A percentile compares a stretch with the other conserved stretches of the same genome.
phyloP scores from a whole-genome alignment of 2,113 vertebrate species.

The Peucedramus taeniatus region DNA sequence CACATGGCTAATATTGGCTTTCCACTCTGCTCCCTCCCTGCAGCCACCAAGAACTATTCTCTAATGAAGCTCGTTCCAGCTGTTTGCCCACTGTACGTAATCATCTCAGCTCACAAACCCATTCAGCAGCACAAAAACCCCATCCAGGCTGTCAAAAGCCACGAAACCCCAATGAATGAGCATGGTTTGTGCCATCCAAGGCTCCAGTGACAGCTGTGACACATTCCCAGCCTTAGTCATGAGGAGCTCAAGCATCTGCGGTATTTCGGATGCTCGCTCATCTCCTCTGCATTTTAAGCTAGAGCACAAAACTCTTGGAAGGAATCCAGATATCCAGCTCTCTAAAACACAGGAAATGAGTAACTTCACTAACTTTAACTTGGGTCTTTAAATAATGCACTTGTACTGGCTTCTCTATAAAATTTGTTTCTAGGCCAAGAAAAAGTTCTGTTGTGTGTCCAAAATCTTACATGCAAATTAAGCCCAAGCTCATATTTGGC shows the following conservation, averaged over 20 bases:
- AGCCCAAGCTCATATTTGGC: neutral
- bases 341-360: slow-evolving; percentile 63
- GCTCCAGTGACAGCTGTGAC: slow-evolving; percentile 49
- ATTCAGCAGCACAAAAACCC: slow-evolving; percentile 23
- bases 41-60: neutral
- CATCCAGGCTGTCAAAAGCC: slow-evolving; percentile 3
- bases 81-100: neutral
- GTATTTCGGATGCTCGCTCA: slow-evolving; percentile 28
- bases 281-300: slow-evolving; percentile 24
- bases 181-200: neutral
- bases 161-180: neutral
- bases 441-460: neutral
- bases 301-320: slow-evolving; percentile 33
- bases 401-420: neutral
- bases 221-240: slow-evolving; percentile 47
- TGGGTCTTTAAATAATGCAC: slow-evolving; percentile 4
- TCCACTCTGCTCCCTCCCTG: neutral
- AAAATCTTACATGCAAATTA: neutral
- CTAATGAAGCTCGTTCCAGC: neutral
- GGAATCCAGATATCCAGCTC: slow-evolving; percentile 5
- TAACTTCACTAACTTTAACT: slow-evolving; percentile 59
- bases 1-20: neutral
- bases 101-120: neutral
- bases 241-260: slow-evolving; percentile 20
- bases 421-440: slow-evolving; percentile 5